Evolutionary conservation across 1,140 invertebrate species (phyloP).

Genomic region (Ostrea denselamellosa): DNA sequence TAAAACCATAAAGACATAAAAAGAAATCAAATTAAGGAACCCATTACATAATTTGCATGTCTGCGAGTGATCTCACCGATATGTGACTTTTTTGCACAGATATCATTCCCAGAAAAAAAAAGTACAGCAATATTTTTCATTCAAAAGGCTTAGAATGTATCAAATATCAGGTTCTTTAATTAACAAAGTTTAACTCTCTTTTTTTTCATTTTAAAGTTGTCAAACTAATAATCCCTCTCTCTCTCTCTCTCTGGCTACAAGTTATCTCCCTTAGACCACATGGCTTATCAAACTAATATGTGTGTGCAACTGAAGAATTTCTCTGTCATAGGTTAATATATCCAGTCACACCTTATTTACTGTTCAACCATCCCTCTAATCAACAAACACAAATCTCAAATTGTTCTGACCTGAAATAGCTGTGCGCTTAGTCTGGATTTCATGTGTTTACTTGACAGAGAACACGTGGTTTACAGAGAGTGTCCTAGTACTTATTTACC

Average conservation of each 20-base stretch:
- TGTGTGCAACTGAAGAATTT: neutral
- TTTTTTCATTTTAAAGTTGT: no score
- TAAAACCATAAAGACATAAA: neutral
- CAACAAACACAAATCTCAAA: conserved; percentile 26
- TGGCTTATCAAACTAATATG: neutral
- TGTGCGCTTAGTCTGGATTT: neutral
- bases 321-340: neutral
- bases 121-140: no score
- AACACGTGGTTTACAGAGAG: neutral
- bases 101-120: no score
- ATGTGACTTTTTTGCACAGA: neutral
- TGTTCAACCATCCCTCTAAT: conserved; percentile 27
- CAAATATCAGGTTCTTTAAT: neutral
- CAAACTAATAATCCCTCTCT: no score
- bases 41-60: conserved; percentile 22
- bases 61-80: neutral
- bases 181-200: no score
- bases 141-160: no score
- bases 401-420: conserved; percentile 11
- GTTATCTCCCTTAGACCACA: conserved; percentile 24
- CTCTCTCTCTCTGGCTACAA: neutral
- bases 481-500: neutral
- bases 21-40: conserved; percentile 5
- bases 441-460: neutral
- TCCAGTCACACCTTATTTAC: conserved; percentile 25